These are phyloP conservation scores for Pentalonia nigronervosa DNA, from an alignment of 1,140 invertebrate genomes.

Conservation along the genomic window DNA sequence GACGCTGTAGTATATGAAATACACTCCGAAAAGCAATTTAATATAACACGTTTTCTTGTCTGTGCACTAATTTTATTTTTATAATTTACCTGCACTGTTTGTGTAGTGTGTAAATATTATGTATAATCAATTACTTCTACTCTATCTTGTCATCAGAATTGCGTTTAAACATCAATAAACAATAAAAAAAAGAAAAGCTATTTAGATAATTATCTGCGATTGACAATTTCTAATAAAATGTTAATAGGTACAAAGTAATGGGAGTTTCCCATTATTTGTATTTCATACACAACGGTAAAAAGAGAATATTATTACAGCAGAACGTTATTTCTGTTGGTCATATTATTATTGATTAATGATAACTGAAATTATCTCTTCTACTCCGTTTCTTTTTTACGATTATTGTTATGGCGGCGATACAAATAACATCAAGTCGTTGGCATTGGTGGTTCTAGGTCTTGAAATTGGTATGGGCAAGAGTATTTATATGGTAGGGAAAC, in stretches of 20 bases:
- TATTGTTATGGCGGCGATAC: neutral
- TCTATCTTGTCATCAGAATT: neutral
- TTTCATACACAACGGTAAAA: neutral
- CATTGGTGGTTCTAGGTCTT: neutral
- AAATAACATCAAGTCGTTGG: neutral
- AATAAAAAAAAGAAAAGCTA: no score
- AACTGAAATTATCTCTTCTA: neutral
- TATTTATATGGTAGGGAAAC: neutral
- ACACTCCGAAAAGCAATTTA: neutral
- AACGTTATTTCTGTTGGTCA: neutral
- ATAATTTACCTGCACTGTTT: no score
- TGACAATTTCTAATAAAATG: neutral
- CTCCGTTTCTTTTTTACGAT: neutral
- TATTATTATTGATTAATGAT: neutral
- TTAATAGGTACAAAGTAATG: neutral
- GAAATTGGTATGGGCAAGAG: neutral
- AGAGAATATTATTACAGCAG: neutral
- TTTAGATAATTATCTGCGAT: neutral
- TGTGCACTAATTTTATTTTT: neutral
- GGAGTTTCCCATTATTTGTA: neutral
- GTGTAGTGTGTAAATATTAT: no score
- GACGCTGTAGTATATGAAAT: no score
- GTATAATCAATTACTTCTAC: no score
- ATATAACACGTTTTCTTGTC: neutral
- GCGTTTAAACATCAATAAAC: neutral